These are phyloP conservation scores for Metaphire vulgaris DNA, from an alignment of 1,140 invertebrate genomes.

Conservation along the genomic window DNA sequence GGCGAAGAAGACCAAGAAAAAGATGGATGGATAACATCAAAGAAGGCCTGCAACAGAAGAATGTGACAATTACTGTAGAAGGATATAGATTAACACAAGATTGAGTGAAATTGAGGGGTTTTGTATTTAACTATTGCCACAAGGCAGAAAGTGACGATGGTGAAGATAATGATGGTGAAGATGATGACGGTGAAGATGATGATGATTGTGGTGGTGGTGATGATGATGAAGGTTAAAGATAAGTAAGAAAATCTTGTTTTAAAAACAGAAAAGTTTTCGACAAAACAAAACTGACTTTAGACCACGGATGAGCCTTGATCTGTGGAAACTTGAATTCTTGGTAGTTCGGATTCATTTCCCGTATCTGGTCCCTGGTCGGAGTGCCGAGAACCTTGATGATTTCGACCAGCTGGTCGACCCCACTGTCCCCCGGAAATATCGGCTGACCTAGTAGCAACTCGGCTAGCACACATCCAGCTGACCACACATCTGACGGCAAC, in stretches of 20 bases:
- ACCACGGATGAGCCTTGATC: conserved; percentile 99
- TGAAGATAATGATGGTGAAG: too few relatives aligned
- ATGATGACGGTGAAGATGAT: too few relatives aligned
- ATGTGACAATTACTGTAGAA: too few relatives aligned
- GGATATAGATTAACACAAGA: too few relatives aligned
- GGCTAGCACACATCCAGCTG: conserved; percentile 94
- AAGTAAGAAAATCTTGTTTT: background rate
- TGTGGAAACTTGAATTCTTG: conserved; percentile 99
- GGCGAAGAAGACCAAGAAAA: too few relatives aligned
- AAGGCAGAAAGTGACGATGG: too few relatives aligned
- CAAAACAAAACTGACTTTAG: conserved; percentile 60
- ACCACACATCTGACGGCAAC: conserved; percentile 83
- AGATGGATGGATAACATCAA: too few relatives aligned
- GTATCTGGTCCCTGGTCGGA: conserved; percentile 95
- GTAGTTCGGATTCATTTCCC: conserved; percentile 99
- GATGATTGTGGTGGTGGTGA: too few relatives aligned
- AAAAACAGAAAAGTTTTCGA: background rate
- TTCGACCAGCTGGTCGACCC: conserved; percentile 98
- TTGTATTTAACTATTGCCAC: background rate
- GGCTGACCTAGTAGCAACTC: conserved; percentile 95
- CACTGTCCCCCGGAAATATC: conserved; percentile 98
- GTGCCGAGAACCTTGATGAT: conserved; percentile 88
- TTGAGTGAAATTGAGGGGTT: background rate
- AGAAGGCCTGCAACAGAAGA: too few relatives aligned
- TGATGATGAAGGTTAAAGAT: too few relatives aligned